Conservation (phyloP, 2,113 vertebrate species). For the Ceyx cyanopectus region DNA sequence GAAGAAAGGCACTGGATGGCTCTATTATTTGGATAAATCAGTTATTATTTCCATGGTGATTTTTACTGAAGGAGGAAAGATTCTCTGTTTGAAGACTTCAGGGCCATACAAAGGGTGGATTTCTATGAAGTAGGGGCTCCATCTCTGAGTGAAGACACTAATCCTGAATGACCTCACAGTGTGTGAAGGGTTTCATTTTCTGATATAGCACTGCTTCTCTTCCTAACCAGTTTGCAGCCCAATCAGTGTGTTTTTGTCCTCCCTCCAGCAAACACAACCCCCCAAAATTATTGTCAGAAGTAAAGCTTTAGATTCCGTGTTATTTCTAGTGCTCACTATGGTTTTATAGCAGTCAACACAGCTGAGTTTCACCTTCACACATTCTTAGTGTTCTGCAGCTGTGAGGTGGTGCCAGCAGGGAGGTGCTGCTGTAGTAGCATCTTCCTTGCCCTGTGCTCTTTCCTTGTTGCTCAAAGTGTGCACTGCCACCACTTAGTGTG, state of each 20-base stretch:
- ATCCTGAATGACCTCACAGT: neutral
- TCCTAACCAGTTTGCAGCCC: neutral
- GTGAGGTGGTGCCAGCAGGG: neutral
- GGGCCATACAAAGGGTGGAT: neutral
- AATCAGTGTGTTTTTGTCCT: neutral
- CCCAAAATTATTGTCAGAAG: neutral
- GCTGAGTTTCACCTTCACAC: neutral
- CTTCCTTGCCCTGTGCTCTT: neutral
- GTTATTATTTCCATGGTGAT: neutral
- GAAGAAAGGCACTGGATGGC: neutral
- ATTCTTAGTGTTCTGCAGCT: constrained; percentile 37
- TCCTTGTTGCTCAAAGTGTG: neutral
- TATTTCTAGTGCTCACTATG: neutral
- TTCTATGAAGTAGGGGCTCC: neutral
- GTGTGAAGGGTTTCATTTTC: neutral
- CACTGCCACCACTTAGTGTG: neutral
- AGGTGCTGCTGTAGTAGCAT: neutral
- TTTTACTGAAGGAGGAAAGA: neutral
- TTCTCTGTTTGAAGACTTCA: neutral
- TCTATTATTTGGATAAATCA: neutral
- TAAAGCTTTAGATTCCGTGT: constrained; percentile 6
- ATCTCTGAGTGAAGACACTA: neutral
- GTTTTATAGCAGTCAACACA: neutral
- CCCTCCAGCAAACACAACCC: neutral
- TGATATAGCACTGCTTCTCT: constrained; percentile 13